These are phyloP conservation scores for Micronycteris hirsuta DNA, from an alignment of 2,113 vertebrate genomes.

Conservation along the genomic window DNA sequence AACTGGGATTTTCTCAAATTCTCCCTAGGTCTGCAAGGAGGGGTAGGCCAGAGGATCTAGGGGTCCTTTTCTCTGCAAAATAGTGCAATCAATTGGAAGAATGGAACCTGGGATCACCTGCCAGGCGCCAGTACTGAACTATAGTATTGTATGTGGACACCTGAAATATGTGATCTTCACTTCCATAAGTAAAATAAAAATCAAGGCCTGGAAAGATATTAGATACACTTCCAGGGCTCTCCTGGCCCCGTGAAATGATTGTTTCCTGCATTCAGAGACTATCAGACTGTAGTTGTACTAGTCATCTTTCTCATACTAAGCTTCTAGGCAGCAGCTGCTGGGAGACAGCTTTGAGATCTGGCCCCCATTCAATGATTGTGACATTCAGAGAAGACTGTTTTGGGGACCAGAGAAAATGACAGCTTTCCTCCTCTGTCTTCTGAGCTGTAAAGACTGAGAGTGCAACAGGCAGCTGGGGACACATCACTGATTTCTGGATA, in stretches of 20 bases:
- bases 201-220: not conserved
- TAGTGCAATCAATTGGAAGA: not conserved
- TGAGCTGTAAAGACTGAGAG: slow-evolving; percentile 41
- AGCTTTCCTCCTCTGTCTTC: slow-evolving; percentile 35
- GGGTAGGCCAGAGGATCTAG: not conserved
- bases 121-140: not conserved
- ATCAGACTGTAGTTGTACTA: not conserved
- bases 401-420: slow-evolving; percentile 45
- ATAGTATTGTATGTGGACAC: not conserved
- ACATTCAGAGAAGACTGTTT: slow-evolving; percentile 70
- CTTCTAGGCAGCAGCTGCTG: slow-evolving; percentile 29
- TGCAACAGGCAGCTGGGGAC: slow-evolving; percentile 32
- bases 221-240: not conserved
- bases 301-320: slow-evolving; percentile 27
- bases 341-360: slow-evolving; percentile 34
- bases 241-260: slow-evolving; percentile 28
- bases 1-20: not conserved
- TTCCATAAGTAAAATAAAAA: slow-evolving; percentile 14
- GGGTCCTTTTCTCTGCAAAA: not conserved
- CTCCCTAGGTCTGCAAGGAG: not conserved
- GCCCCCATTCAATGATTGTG: slow-evolving; percentile 35
- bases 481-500: slow-evolving; percentile 11
- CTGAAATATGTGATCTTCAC: not conserved
- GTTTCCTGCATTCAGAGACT: slow-evolving; percentile 1
- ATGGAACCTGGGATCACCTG: not conserved